phyloP scores from a whole-genome alignment of 2,888 invertebrate species.

The Drosophila mimetica region DNA sequence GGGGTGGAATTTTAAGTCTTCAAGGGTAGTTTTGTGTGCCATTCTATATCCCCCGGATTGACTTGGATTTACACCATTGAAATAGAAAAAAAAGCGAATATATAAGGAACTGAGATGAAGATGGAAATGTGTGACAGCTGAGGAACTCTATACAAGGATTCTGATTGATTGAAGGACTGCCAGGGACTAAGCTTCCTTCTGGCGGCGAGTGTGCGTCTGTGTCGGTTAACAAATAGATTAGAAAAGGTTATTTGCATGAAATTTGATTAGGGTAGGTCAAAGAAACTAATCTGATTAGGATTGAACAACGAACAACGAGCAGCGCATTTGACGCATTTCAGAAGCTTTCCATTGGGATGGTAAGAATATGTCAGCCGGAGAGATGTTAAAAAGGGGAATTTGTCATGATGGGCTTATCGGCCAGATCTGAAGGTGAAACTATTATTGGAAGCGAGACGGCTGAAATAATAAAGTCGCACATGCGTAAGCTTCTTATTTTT shows the following conservation, averaged over 20 bases:
- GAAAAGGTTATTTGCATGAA: constrained; percentile 65
- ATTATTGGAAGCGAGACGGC: not conserved
- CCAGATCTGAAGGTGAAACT: constrained; percentile 12
- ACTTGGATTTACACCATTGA: constrained; percentile 72
- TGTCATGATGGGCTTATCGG: constrained; percentile 24
- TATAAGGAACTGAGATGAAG: constrained; percentile 20
- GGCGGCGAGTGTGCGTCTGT: constrained; percentile 25
- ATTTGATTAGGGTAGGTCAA: constrained; percentile 77
- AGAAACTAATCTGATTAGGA: constrained; percentile 52
- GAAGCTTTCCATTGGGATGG: constrained; percentile 21
- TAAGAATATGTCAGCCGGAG: not conserved
- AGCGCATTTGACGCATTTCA: constrained; percentile 38
- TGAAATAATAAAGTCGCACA: not conserved
- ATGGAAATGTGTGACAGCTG: constrained; percentile 70
- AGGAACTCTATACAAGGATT: constrained; percentile 65
- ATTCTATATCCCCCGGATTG: constrained; percentile 62
- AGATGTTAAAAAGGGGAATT: constrained; percentile 10
- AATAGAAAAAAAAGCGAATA: constrained; percentile 4
- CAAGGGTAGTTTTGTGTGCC: constrained; percentile 46
- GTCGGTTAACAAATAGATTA: constrained; percentile 60
- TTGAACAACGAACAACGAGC: constrained; percentile 23
- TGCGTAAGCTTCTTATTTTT: constrained; percentile 1
- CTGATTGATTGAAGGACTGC: constrained; percentile 75
- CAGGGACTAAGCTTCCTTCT: constrained; percentile 55
- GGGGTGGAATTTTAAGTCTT: constrained; percentile 46